Base-by-base conservation (phyloP, 1,140 invertebrate genomes). In the Apis laboriosa region DNA sequence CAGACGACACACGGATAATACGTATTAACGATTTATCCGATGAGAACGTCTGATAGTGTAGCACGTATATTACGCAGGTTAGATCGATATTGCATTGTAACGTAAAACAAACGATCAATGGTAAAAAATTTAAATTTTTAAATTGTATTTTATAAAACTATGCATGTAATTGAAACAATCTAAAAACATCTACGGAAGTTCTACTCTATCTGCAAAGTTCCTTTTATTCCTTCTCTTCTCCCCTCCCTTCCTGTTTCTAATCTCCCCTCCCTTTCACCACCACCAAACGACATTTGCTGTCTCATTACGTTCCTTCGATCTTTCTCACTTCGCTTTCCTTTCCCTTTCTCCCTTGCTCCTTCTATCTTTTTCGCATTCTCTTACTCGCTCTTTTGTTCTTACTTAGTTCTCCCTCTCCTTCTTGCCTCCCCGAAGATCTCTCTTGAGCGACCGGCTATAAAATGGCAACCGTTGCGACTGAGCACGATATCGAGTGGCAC, bases 1-100 rank as follows among this genome's bases (percentile, higher is more conserved):
- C 72, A 82, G 77, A 68, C 83, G 70, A 80, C 55, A 55, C 49
- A 74, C 34, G 68, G 63, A 84, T 80, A 68, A 68, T 80, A 80
- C 77, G 55, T 84, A 74, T 84, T 80, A 80, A 84, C 78, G 78
- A 84, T 84, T 80, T 84, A 80, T 80, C 77, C 83, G 77, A 84
- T 68, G 73, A 77, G 80, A 74, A 68, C 28, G 56, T 56, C 63
- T n/a, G 61, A 84, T 67, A 80, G 70, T 58, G 55, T 66, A 55
- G 24, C 64, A 61, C 56, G 15, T 68, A 76, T 34, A 28, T 75
- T 60, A 53, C 43, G 34, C 19, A 28, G 17, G 17, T 17, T 77
- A 77, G 74, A 82, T 82, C 80, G 64, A 82, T 77, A 82, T 81
- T 76, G 19, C 63, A 58, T 28, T 17, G 13, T 21, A 49, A 53